Conservation (phyloP, 2,113 vertebrate genomes). For the Platycercus adscitus region DNA sequence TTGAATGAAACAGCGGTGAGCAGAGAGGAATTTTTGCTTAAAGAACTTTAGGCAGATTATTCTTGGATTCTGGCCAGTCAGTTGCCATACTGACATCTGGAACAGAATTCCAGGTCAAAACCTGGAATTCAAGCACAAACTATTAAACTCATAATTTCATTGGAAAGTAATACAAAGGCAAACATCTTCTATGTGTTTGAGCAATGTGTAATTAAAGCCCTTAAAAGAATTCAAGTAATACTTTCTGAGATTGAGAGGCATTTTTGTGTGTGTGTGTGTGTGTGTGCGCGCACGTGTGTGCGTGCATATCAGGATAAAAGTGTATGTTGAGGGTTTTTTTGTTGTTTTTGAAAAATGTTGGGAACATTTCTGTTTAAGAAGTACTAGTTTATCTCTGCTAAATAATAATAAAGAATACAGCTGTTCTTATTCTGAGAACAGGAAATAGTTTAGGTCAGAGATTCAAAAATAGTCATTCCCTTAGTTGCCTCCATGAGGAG, state of each 20-base stretch:
- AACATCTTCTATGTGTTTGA: background rate
- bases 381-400: background rate
- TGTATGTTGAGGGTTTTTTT: background rate
- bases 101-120: background rate
- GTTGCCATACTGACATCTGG: background rate
- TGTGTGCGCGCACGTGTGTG: background rate
- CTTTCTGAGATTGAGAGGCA: background rate
- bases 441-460: background rate
- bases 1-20: background rate
- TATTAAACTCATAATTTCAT: background rate
- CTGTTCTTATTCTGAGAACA: background rate
- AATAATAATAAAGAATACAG: background rate
- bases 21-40: background rate
- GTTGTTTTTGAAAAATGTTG: background rate
- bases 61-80: background rate
- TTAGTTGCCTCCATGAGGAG: background rate
- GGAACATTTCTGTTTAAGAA: background rate
- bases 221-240: background rate
- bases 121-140: background rate
- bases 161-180: background rate
- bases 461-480: background rate
- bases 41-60: background rate
- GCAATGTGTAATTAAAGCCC: background rate
- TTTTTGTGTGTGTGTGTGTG: background rate
- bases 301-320: accelerated